These are phyloP conservation scores for Chromoteleia sp. DNA, from an alignment of 2,888 invertebrate species.

Conservation along the genomic window DNA sequence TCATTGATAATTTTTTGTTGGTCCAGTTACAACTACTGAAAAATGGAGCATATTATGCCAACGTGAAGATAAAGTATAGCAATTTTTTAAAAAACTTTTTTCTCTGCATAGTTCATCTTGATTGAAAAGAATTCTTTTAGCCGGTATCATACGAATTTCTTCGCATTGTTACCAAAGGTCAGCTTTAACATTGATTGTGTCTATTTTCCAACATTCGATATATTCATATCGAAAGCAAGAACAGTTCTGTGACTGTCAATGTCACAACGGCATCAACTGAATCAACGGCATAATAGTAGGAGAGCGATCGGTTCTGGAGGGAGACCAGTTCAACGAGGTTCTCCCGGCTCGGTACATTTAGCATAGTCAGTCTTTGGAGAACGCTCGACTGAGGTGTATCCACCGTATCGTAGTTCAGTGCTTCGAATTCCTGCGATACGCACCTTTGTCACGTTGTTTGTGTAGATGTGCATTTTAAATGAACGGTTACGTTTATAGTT, in stretches of 20 bases:
- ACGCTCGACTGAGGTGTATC: conserved; percentile 36
- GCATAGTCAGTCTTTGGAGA: conserved; percentile 44
- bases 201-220: no score
- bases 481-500: conserved; percentile 22
- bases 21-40: no score
- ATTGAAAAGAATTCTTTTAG: no score
- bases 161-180: no score
- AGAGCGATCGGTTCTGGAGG: conserved; percentile 46
- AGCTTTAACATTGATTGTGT: no score
- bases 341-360: background rate
- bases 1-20: no score
- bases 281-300: conserved; percentile 30
- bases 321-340: conserved; percentile 41
- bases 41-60: no score
- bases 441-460: background rate
- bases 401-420: background rate
- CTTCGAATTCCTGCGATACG: background rate
- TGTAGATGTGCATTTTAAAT: conserved; percentile 32
- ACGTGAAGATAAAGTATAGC: no score
- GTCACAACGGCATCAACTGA: conserved; percentile 14
- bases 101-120: no score
- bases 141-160: no score
- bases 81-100: no score
- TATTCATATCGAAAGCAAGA: no score
- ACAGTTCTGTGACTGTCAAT: conserved; percentile 20